These are phyloP conservation scores for Proteles cristata DNA, from an alignment of 2,113 vertebrate genomes.

Conservation along the genomic window DNA sequence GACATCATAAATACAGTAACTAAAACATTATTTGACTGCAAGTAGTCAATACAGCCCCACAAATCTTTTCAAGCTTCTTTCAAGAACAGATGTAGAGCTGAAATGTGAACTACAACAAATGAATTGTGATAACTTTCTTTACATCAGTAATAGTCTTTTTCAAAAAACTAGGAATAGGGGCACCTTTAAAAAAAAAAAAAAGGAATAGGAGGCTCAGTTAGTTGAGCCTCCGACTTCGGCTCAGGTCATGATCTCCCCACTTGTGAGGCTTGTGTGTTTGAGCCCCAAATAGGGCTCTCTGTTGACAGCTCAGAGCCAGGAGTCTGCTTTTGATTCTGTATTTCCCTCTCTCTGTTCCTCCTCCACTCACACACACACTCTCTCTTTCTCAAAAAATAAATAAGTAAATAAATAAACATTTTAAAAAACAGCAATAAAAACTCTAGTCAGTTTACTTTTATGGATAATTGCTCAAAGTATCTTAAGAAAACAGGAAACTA, in stretches of 20 bases:
- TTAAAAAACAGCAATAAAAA: neutral
- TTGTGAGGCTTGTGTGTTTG: no score
- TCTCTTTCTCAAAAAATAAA: no score
- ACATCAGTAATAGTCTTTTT: neutral
- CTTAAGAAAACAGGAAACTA: conserved; percentile 14
- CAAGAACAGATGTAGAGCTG: neutral
- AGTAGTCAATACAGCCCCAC: neutral
- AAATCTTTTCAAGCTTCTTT: neutral
- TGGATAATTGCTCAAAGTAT: neutral
- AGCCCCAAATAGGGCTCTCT: no score
- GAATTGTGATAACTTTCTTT: neutral
- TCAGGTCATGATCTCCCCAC: no score
- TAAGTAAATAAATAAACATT: no score
- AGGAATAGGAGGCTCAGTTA: no score
- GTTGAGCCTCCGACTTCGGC: no score
- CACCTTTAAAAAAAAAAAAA: no score
- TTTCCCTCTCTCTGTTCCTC: no score
- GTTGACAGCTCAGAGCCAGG: no score
- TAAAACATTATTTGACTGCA: neutral
- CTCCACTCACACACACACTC: no score
- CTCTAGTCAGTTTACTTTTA: neutral
- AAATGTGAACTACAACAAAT: neutral
- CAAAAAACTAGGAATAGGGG: neutral
- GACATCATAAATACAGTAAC: neutral
- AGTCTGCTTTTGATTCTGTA: no score